Conservation (phyloP, 2,797 vertebrate species). For the Rhyacichthys aspro region DNA sequence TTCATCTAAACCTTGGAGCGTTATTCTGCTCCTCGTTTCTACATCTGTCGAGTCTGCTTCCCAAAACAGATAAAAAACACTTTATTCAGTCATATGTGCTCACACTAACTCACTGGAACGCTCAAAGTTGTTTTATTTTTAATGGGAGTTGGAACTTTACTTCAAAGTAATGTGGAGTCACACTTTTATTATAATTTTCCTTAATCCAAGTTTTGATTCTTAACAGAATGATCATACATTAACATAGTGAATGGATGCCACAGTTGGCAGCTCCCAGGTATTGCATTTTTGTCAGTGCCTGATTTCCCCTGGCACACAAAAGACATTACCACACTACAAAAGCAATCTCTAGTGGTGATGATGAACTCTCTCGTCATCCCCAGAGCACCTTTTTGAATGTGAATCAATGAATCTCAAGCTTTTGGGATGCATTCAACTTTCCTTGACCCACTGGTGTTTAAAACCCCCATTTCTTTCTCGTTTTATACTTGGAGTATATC, state of each 20-base stretch:
- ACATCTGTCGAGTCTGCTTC: constrained; percentile 35
- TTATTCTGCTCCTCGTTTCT: constrained; percentile 26
- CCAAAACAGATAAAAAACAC: constrained; percentile 5
- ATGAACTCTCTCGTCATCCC: constrained; percentile 5
- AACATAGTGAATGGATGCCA: constrained; percentile 2
- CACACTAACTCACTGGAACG: constrained; percentile 3
- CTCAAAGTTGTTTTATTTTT: constrained; percentile 32
- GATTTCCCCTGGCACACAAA: constrained; percentile 37
- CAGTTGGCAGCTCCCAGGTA: constrained; percentile 1
- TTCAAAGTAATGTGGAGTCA: constrained; percentile 25
- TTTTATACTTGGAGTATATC: constrained; percentile 28
- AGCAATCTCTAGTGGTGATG: constrained; percentile 7
- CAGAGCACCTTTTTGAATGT: constrained; percentile 10
- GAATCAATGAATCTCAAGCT: constrained; percentile 27
- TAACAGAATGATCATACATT: constrained; percentile 16
- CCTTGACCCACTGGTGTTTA: constrained; percentile 24
- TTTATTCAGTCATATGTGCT: constrained; percentile 10
- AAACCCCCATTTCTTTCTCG: constrained; percentile 28
- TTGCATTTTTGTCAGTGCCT: not conserved
- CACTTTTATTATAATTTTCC: constrained; percentile 33
- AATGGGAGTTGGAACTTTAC: constrained; percentile 22
- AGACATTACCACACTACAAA: constrained; percentile 13
- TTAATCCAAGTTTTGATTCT: constrained; percentile 32
- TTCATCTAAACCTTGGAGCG: constrained; percentile 53
- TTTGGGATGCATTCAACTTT: constrained; percentile 24